Base-by-base conservation (phyloP, 2,113 vertebrate species). In the Ellobius talpinus region DNA sequence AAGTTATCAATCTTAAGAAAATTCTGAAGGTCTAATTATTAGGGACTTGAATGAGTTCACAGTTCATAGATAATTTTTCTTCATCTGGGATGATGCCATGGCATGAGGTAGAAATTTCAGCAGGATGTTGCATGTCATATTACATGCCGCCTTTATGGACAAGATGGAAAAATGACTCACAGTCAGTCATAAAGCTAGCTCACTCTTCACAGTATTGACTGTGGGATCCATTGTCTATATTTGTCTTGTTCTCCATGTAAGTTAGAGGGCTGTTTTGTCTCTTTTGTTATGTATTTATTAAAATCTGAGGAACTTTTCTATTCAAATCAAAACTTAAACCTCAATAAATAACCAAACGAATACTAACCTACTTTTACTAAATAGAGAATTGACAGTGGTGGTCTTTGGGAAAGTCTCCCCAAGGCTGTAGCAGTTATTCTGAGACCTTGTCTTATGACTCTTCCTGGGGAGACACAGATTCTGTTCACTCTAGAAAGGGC, bases 201-300 rank as follows among this genome's bases (percentile, higher is more conserved):
- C 82, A 87, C 0, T 63, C 29, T 66, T 58, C 17, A 19, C 45
- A 77, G 19, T 45, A 0, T 55, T 89, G 47, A 31, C 58, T 42
- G 72, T 16, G 73, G 1, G 4, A 42, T 79, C 70, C 93, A 2
- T 66, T 21, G 19, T 4, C 13, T 79, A 9, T 29, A 26, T 88
- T 26, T 39, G n/a, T 58, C 14, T 93, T 97, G 26, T 66, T 95
- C 4, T 81, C 10, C 29, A 21, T 26, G 65, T 82, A 87, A 16
- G 14, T 45, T 90, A 78, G 29, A 92, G 24, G 7, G 74, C 82
- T 93, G 9, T 11, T 93, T 91, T 39, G 17, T 72, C 95, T 17
- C 14, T 85, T 16, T 85, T 39, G n/a, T 78, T 74, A 19, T 84
- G 88, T 86, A 90, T 84, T 95, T 84, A 42, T 96, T 92, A 89